Base-by-base conservation (phyloP, 30 jellyfish, hydroid and myxozoan species). In the Aurelia aurita complex sp. Pacific region DNA sequence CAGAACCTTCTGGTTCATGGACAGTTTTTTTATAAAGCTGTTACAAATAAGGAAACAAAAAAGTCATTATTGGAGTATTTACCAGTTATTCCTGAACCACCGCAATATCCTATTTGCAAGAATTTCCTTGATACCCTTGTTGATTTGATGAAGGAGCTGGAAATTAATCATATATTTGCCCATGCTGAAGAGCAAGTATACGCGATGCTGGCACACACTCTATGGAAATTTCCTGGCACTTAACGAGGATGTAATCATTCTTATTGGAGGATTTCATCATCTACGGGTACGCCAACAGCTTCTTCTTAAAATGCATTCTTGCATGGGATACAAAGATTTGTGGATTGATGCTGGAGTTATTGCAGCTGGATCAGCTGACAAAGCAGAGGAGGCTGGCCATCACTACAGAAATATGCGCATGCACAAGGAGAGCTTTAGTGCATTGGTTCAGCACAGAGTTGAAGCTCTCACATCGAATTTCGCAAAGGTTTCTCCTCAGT, bases 371-470 rank as follows among this genome's bases (percentile, higher is more conserved):
- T 69, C 86, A 4, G 72, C 79, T 6, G 85, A 57, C 32, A 82
- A 82, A 40, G 92, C 85, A 69, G 86, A 14, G 4, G 86, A 82
- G 57, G 92, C 77, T 1, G 86, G 86, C 40, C 85, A 82, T 34
- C 59, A 69, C 66, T 70, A 82, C 71, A 12, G 79, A 29, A 82
- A 70, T 59, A 82, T 70, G 92, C 67, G 92, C 16, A 17, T 82
- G n/a, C 94, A 85, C 83, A 74, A 85, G 50, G 94, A 85, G 43
- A 62, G 75, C 14, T 85, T 85, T 36, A n/a, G 64, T 85, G 94
- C 94, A 2, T 36, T 85, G 40, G 88, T 85, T 14, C 89, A 74
- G 64, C 59, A 9, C 54, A 32, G 93, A 36, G 87, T 73, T 9
- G 80, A 77, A 38, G 59, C 19, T 7, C 88, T 77, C 11, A 77